Percentiles rank a stretch among this genome's conserved stretches.
These are phyloP conservation scores for Apis mellifera DNA, from an alignment of 1,140 invertebrate species.

Conservation along the genomic window DNA sequence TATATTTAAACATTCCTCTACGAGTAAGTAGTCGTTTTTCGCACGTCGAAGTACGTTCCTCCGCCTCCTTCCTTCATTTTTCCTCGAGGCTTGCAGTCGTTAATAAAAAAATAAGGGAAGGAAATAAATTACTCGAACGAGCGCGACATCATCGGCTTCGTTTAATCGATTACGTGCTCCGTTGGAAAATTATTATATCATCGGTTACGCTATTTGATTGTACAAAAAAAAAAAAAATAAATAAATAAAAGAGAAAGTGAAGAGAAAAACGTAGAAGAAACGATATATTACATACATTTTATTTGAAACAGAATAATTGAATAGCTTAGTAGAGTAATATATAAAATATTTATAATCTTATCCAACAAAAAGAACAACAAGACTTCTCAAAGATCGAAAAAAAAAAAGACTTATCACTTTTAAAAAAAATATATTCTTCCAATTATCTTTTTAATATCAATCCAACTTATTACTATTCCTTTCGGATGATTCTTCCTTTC, in stretches of 20 bases:
- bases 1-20: background rate
- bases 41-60: background rate
- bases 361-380: too few relatives aligned
- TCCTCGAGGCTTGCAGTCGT: background rate
- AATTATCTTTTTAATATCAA: too few relatives aligned
- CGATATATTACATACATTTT: too few relatives aligned
- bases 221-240: too few relatives aligned
- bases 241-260: background rate
- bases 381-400: too few relatives aligned
- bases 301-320: background rate
- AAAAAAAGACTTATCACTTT: too few relatives aligned
- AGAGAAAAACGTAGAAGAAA: background rate
- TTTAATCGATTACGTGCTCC: slow-evolving; percentile 43
- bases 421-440: too few relatives aligned
- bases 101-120: slow-evolving; percentile 28
- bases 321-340: too few relatives aligned
- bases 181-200: slow-evolving; percentile 39
- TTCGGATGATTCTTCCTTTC: too few relatives aligned
- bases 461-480: too few relatives aligned
- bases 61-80: slow-evolving; percentile 8
- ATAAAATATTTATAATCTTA: too few relatives aligned
- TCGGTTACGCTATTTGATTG: slow-evolving; percentile 22
- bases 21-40: background rate
- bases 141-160: background rate
- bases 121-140: slow-evolving; percentile 32